A percentile compares a stretch with the other conserved stretches of the same genome.
These are phyloP conservation scores for Lissocephala sabroskyi DNA, from an alignment of 2,888 invertebrate species.

Conservation along the genomic window DNA sequence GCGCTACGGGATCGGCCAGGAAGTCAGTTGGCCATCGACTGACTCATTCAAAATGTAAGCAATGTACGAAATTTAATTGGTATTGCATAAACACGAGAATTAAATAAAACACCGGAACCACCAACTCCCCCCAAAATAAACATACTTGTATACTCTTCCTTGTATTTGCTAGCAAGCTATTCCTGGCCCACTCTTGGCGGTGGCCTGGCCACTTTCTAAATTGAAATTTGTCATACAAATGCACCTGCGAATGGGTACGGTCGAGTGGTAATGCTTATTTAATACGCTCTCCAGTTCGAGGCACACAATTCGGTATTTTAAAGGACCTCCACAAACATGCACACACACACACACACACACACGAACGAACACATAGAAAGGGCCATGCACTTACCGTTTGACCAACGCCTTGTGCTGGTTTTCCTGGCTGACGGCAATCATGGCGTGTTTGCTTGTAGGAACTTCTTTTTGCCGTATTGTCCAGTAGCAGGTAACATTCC, in stretches of 20 bases:
- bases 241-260: constrained; percentile 19
- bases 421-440: constrained; percentile 88
- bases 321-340: too few relatives aligned
- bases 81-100: constrained; percentile 19
- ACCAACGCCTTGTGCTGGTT: constrained; percentile 76
- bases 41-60: constrained; percentile 32
- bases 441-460: constrained; percentile 91
- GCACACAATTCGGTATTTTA: too few relatives aligned
- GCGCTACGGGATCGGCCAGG: too few relatives aligned
- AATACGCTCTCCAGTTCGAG: constrained; percentile 32
- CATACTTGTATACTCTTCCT: too few relatives aligned
- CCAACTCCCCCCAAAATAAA: too few relatives aligned
- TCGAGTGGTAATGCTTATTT: constrained; percentile 57
- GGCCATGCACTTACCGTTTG: constrained; percentile 58
- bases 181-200: too few relatives aligned
- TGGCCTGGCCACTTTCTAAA: constrained; percentile 45
- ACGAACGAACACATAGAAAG: neutral
- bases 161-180: too few relatives aligned
- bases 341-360: too few relatives aligned
- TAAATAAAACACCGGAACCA: too few relatives aligned
- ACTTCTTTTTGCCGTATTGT: constrained; percentile 88
- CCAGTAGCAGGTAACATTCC: constrained; percentile 94
- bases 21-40: constrained; percentile 7
- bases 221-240: constrained; percentile 61
- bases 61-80: constrained; percentile 47